phyloP scores from a whole-genome alignment of 1,140 invertebrate species.

The Drosophila asahinai region DNA sequence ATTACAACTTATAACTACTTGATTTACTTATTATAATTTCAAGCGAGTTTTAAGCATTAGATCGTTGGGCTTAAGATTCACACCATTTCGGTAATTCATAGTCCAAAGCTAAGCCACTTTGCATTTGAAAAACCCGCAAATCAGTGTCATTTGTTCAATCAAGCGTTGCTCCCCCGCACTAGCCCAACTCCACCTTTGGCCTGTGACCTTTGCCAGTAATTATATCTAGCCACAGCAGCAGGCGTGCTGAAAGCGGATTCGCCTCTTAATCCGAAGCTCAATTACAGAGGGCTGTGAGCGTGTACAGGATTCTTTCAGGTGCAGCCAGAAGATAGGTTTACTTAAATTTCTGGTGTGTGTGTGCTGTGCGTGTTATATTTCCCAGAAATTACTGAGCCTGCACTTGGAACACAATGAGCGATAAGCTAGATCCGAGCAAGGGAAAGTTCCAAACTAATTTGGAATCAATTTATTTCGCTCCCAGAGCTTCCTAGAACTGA shows the following conservation, averaged over 20 bases:
- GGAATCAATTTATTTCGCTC: slow-evolving; percentile 28
- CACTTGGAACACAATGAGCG: not conserved
- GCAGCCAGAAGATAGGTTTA: not conserved
- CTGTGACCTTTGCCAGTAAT: slow-evolving; percentile 61
- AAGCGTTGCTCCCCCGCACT: not conserved
- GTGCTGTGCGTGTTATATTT: not conserved
- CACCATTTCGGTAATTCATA: not conserved
- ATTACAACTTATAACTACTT: not conserved
- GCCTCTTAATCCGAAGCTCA: slow-evolving; percentile 29
- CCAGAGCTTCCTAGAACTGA: not conserved
- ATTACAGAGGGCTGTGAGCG: slow-evolving; percentile 25
- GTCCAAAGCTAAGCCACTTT: slow-evolving; percentile 13
- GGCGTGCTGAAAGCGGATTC: not conserved
- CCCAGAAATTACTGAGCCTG: not conserved
- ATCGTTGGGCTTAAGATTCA: not conserved
- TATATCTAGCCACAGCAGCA: slow-evolving; percentile 45
- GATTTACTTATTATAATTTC: not conserved
- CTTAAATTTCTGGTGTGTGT: slow-evolving; percentile 13
- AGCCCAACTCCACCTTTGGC: slow-evolving; percentile 4
- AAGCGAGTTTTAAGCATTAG: too few species aligned
- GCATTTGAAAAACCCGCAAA: slow-evolving; percentile 36
- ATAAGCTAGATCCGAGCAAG: slow-evolving; percentile 1
- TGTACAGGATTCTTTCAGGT: slow-evolving; percentile 36
- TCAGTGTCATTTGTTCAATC: slow-evolving; percentile 54
- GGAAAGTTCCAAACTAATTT: slow-evolving; percentile 25